phyloP scores from a whole-genome alignment of 2,113 vertebrate genomes.

The Sorex araneus region DNA sequence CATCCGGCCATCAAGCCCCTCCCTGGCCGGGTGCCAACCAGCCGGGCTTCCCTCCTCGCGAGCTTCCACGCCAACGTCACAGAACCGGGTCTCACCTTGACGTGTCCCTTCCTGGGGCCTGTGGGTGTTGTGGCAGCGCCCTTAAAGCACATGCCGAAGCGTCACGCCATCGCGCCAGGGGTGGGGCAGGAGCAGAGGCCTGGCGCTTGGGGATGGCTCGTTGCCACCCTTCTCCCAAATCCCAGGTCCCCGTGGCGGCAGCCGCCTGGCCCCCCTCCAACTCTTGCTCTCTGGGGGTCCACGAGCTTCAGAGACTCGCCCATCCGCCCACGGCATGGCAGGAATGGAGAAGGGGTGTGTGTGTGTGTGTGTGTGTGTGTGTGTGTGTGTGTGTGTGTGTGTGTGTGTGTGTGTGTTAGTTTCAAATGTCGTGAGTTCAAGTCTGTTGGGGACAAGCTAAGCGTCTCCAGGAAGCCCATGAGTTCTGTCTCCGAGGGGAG shows the following conservation, averaged over 20 bases:
- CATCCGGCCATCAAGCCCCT: not conserved
- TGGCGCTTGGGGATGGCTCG: not conserved
- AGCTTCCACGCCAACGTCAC: not conserved
- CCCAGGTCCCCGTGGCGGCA: no score
- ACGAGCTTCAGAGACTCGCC: no score
- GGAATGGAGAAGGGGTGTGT: no score
- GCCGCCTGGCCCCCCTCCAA: not conserved
- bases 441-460: not conserved
- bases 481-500: not conserved
- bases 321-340: no score
- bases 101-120: not conserved
- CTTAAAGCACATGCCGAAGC: not conserved
- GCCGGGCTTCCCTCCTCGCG: not conserved
- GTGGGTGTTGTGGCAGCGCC: not conserved
- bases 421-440: not conserved
- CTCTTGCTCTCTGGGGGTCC: no score
- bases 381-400: no score
- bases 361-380: no score
- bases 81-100: not conserved
- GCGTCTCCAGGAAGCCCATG: not conserved
- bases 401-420: no score
- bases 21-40: not conserved
- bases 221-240: not conserved
- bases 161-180: no score
- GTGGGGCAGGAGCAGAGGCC: no score